phyloP scores from a whole-genome alignment of 2,797 vertebrate species.

The Lycodopsis pacificus region DNA sequence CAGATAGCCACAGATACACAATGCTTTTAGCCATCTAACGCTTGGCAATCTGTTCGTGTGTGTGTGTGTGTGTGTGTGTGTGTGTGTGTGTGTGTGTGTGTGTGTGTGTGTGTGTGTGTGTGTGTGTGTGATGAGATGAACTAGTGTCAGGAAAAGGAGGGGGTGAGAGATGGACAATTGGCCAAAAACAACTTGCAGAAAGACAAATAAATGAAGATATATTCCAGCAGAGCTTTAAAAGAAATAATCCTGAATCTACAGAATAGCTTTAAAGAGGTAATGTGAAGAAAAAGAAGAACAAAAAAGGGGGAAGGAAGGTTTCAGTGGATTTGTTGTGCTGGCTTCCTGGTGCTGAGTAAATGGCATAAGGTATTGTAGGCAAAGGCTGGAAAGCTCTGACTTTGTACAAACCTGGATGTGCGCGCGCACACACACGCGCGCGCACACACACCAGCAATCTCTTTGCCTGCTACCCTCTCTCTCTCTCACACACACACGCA shows the following conservation, averaged over 20 bases:
- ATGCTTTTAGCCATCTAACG: constrained; percentile 61
- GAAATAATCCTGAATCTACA: constrained; percentile 28
- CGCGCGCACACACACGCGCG: not conserved
- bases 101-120: constrained; percentile 41
- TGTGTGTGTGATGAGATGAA: constrained; percentile 30
- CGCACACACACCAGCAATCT: not conserved
- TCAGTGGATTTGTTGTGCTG: constrained; percentile 54
- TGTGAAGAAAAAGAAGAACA: not conserved
- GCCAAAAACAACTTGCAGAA: constrained; percentile 46
- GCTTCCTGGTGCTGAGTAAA: constrained; percentile 61
- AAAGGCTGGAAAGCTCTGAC: constrained; percentile 56
- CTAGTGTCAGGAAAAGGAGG: constrained; percentile 47
- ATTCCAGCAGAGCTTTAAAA: constrained; percentile 6
- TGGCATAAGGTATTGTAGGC: constrained; percentile 60
- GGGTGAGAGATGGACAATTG: constrained; percentile 36
- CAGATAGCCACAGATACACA: constrained; percentile 63
- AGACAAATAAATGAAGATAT: constrained; percentile 61
- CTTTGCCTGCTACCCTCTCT: too few relatives aligned
- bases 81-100: constrained; percentile 8
- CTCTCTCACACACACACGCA: not conserved
- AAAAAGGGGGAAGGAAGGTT: not conserved
- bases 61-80: not conserved
- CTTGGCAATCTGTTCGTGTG: constrained; percentile 68
- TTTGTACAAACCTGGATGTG: constrained; percentile 24
- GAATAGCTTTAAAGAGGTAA: constrained; percentile 36